Evolutionary conservation across 2,113 vertebrate species (phyloP), one percentile per base, ranked within the genome.

Genomic region (Oreochromis aureus): DNA sequence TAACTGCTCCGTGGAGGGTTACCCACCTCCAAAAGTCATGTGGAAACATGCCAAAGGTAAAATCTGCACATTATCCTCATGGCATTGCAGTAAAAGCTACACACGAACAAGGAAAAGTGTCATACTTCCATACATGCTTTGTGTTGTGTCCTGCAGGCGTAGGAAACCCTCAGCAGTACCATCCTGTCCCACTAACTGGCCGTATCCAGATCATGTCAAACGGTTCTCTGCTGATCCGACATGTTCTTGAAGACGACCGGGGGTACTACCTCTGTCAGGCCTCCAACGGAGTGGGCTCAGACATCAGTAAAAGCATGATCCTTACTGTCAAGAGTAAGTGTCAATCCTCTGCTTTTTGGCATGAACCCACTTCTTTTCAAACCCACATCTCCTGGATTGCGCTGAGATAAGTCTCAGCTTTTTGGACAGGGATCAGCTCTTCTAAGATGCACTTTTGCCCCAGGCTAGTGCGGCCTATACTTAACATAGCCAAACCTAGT

Each of bases 271-370:
- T 99, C 83, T 99, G 98, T 95, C 98, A 99, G 96, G 99, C 98
- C 95, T 99, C 98, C 96, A 99, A 99, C 5, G 99, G 99, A 1
- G 99, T 99, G 90, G 98, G 98, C 85, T 99, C 99, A 0, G 99
- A 99, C 95, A 99, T 99, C 98, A 99, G 99, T 98, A 99, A 99
- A 94, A 98, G 98, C 96, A 99, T 99, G 98, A 97, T 99, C 91
- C 98, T 99, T 92, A 99, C 98, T 0, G 98, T 99, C 88, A 99
- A 99, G 93, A 99, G 98, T 99, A 91, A 97, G 98, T 97, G 56
- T 88, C 90, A 89, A 24, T 93, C 91, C 81, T 63, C 34, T 85
- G 71, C 39, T 81, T 39, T 86, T 69, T 82, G 78, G 56, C 84
- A 89, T 71, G 22, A 86, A 63, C 81, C 73, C 85, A 79, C 22